Evolutionary conservation across 2,797 vertebrate species (phyloP), one percentile per base, ranked within the genome.

Genomic region (Clarias fuscus): DNA sequence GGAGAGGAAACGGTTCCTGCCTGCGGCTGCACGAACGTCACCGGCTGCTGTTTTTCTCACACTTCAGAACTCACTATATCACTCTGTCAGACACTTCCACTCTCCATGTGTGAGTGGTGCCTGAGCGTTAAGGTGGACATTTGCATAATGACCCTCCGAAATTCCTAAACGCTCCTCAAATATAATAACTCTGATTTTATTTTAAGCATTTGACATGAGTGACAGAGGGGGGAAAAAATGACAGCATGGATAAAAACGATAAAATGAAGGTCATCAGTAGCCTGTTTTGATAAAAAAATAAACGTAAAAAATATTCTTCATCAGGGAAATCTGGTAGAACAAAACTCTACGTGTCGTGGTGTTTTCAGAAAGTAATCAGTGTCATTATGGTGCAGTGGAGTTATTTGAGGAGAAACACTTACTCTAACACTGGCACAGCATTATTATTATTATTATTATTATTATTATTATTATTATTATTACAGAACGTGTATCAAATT

Each of bases 1-100:
- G 89, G 87, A 89, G 91, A 95, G 95, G 95, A 96, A 95, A 90
- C 91, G 78, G 91, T 89, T 93, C 92, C 94, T 94, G 94, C 92
- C 92, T 89, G 78, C 0, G 40, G 84, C 92, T 88, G 93, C 94
- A 94, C 92, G 92, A 90, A 90, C 93, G 71, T 33, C 78, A 67
- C 65, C 24, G 85, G 89, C 91, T 87, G 86, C 83, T 90, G 76
- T 92, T 92, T 53, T 95, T 95, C 80, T 62, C 76, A 85, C 83
- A 91, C 81, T 72, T 75, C 83, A 53, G 65, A 85, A 73, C 77
- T 73, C 87, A 84, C 87, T 90, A 87, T 84, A 89, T 87, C 91
- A 92, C 90, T 70, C 87, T 0, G 87, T 91, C 91, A 90, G 82
- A 89, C 88, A 33, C 67, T 88, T 89, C 86, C 91, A 79, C 88